Conservation (phyloP, 2,797 vertebrate genomes). For the Malurus splendens region DNA sequence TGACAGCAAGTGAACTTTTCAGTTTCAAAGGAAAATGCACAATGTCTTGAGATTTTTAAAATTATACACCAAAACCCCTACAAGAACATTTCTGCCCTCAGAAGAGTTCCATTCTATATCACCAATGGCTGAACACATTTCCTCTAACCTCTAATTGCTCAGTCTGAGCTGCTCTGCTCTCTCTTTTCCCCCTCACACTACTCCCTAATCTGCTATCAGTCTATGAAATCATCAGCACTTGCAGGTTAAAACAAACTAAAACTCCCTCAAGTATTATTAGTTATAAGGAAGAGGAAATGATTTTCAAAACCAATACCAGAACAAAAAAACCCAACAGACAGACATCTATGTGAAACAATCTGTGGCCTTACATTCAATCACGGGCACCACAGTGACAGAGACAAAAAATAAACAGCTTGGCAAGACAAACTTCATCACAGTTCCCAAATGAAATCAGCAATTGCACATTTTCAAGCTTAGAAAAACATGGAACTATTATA, state of each 20-base stretch:
- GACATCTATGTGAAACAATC: background rate
- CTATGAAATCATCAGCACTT: background rate
- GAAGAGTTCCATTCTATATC: background rate
- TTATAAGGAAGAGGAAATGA: background rate
- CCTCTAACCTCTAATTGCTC: background rate
- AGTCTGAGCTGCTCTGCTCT: conserved; percentile 11
- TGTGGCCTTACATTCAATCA: background rate
- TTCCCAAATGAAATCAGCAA: background rate
- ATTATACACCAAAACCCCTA: background rate
- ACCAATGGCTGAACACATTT: background rate
- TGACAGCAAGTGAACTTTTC: background rate
- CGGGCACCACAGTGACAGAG: background rate
- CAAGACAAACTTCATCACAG: background rate
- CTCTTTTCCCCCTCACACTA: background rate
- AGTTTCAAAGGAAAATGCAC: background rate
- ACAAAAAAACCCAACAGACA: background rate
- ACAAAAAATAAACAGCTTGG: background rate
- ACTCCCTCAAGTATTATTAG: conserved; percentile 5
- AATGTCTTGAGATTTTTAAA: background rate
- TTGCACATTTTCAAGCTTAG: background rate
- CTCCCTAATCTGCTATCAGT: conserved; percentile 21
- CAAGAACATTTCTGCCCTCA: background rate
- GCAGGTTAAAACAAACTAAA: conserved; percentile 6
- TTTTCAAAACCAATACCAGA: background rate
- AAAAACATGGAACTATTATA: accelerated